Percentiles rank a stretch among this genome's conserved stretches.
phyloP scores from a whole-genome alignment of 2,797 vertebrate species.

The Eulemur rubriventer region DNA sequence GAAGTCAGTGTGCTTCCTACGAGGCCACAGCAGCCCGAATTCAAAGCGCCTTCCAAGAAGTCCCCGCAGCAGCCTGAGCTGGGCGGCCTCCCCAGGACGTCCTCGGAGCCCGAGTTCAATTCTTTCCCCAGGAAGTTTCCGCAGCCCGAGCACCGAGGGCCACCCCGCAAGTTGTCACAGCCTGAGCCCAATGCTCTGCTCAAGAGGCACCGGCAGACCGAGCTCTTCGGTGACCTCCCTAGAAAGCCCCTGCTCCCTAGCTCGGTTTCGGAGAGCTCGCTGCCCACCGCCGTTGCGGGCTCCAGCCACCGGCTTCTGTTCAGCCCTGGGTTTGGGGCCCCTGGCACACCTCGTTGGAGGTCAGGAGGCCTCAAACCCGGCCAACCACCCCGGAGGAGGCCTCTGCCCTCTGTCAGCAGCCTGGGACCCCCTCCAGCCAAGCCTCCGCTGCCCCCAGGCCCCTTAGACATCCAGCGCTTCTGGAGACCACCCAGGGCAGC shows the following conservation, averaged over 20 bases:
- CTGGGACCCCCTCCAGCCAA: conserved; percentile 74
- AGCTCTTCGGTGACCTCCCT: background rate
- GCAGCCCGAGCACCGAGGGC: background rate
- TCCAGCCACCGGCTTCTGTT: background rate
- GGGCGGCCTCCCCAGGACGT: conserved; percentile 33
- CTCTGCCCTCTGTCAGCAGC: conserved; percentile 65
- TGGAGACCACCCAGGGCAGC: background rate
- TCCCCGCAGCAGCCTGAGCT: background rate
- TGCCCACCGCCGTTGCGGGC: background rate
- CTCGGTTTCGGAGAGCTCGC: conserved; percentile 54
- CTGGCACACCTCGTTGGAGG: background rate
- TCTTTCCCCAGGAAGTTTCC: background rate
- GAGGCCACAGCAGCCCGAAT: background rate
- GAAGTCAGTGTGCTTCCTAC: conserved; percentile 46
- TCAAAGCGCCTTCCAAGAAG: background rate
- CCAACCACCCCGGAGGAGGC: conserved; percentile 24
- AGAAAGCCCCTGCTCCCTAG: conserved; percentile 51
- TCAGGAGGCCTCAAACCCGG: background rate
- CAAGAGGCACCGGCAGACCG: background rate
- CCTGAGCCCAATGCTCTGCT: background rate
- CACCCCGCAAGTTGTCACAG: conserved; percentile 51
- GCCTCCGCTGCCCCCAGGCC: conserved; percentile 65
- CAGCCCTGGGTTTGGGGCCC: background rate
- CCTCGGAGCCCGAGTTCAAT: conserved; percentile 38
- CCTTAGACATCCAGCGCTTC: conserved; percentile 52